Conservation (phyloP, 2,888 invertebrate species). For the Bugula neritina region DNA sequence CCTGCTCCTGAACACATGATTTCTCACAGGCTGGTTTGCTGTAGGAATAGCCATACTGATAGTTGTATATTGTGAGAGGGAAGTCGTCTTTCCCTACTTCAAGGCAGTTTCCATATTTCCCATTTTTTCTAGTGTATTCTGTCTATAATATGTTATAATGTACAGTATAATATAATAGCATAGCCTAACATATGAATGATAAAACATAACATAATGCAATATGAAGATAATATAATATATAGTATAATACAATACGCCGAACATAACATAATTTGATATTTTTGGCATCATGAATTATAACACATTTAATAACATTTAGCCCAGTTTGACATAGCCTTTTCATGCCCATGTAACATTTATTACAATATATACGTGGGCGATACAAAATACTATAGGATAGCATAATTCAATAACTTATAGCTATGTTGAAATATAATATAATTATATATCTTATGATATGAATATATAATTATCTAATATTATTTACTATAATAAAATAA, state of each 20-base stretch:
- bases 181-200: background rate
- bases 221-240: background rate
- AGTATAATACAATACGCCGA: background rate
- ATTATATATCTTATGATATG: too few relatives aligned
- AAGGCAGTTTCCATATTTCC: conserved; percentile 9
- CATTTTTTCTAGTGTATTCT: conserved; percentile 3
- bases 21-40: conserved; percentile 13
- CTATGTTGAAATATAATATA: too few relatives aligned
- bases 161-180: background rate
- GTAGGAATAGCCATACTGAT: conserved; percentile 17
- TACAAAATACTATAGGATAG: too few relatives aligned
- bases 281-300: too few relatives aligned
- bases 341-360: too few relatives aligned
- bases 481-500: too few relatives aligned
- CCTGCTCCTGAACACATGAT: background rate
- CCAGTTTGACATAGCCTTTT: too few relatives aligned
- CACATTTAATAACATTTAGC: too few relatives aligned
- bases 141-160: conserved; percentile 13
- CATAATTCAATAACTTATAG: too few relatives aligned
- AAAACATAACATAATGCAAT: background rate
- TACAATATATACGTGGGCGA: too few relatives aligned
- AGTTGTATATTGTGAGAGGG: background rate
- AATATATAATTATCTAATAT: too few relatives aligned
- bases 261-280: background rate
- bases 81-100: background rate